These are phyloP conservation scores for Machimus atricapillus DNA, from an alignment of 2,888 invertebrate genomes.

Conservation along the genomic window DNA sequence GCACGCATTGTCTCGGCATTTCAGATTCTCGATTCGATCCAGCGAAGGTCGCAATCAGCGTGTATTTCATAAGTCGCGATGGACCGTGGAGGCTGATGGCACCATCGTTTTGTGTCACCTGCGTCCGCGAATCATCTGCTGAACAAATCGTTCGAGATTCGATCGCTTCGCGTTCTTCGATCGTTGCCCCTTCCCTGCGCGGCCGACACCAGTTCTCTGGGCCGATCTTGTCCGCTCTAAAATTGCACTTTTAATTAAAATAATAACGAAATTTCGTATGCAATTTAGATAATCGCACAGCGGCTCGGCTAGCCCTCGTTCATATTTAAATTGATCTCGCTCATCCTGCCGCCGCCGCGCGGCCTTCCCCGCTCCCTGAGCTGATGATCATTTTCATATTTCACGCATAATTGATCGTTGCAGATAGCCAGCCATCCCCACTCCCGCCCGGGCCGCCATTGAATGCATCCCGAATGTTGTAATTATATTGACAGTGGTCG, in stretches of 20 bases:
- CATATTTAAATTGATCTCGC: constrained; percentile 43
- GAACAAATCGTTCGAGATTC: background rate
- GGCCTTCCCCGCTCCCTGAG: background rate
- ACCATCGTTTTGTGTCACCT: background rate
- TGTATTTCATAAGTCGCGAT: background rate
- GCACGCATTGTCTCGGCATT: background rate
- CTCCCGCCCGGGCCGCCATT: background rate
- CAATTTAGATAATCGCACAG: constrained; percentile 63
- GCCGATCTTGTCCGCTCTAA: constrained; percentile 47
- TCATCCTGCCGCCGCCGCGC: background rate
- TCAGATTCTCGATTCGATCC: constrained; percentile 5
- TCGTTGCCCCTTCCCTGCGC: background rate
- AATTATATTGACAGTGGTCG: constrained; percentile 37
- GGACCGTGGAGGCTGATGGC: background rate
- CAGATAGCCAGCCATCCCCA: constrained; percentile 24
- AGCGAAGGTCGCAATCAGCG: constrained; percentile 6
- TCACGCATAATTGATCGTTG: constrained; percentile 48
- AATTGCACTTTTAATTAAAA: constrained; percentile 64
- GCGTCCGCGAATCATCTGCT: background rate
- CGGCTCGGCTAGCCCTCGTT: constrained; percentile 40
- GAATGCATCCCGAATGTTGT: constrained; percentile 12
- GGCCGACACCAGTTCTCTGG: background rate
- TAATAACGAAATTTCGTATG: constrained; percentile 59
- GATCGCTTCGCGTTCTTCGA: background rate
- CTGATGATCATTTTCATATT: constrained; percentile 47